These are phyloP conservation scores for Erpornis zantholeuca DNA, from an alignment of 2,113 vertebrate genomes.

Conservation along the genomic window DNA sequence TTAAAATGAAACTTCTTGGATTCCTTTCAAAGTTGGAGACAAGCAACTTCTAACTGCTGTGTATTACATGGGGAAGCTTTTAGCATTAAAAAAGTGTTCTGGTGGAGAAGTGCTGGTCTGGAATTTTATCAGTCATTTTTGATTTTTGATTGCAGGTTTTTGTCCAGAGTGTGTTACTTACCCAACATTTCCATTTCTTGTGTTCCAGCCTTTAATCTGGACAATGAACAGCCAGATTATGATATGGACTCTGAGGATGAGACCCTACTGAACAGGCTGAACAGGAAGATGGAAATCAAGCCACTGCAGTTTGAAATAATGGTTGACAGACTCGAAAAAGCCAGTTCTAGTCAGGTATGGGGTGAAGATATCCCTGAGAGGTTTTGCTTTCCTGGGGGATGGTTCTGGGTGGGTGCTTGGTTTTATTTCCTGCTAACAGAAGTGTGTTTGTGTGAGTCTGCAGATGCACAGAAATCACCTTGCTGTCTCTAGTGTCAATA, in stretches of 20 bases:
- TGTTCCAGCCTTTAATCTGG: slow-evolving; percentile 85
- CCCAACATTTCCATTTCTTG: background rate
- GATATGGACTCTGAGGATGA: slow-evolving; percentile 97
- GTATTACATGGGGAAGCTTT: background rate
- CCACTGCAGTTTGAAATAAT: slow-evolving; percentile 92
- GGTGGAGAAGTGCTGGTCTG: background rate
- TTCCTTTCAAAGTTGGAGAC: background rate
- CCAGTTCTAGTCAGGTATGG: slow-evolving; percentile 90
- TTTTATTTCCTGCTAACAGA: background rate
- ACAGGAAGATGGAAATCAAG: slow-evolving; percentile 93
- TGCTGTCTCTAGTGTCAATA: background rate
- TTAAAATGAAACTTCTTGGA: background rate
- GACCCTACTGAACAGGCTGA: slow-evolving; percentile 88
- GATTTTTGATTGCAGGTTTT: background rate
- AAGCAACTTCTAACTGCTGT: background rate
- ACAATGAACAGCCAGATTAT: slow-evolving; percentile 91
- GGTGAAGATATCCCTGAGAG: background rate
- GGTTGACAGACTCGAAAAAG: slow-evolving; percentile 93
- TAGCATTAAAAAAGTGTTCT: background rate
- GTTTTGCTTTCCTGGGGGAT: background rate
- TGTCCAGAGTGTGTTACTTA: background rate
- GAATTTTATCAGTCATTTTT: background rate
- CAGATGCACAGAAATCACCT: background rate
- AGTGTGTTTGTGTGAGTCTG: background rate
- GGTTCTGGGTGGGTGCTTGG: background rate